Evolutionary conservation across 2,113 vertebrate genomes (phyloP).

Genomic region (Otus sunia): DNA sequence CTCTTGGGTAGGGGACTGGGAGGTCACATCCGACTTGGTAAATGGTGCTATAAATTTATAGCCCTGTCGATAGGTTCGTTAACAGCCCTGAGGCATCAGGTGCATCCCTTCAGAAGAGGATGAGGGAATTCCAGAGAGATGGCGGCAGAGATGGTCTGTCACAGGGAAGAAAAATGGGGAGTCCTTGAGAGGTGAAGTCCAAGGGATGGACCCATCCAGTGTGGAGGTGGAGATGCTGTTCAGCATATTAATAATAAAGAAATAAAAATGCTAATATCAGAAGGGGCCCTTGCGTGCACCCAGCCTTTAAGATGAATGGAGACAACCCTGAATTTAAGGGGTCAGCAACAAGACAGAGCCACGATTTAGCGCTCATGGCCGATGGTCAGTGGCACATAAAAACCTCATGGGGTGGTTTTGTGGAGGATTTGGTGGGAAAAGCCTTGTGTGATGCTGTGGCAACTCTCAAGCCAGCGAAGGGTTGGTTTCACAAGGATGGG

Average conservation of each 20-base stretch:
- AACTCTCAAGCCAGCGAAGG: background rate
- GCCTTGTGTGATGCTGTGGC: background rate
- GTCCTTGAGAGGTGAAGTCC: background rate
- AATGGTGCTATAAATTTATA: background rate
- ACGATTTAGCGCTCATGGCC: background rate
- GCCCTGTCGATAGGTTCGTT: accelerated
- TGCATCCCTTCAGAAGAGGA: background rate
- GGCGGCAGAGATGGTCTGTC: background rate
- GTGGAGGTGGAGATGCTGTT: background rate
- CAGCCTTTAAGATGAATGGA: accelerated
- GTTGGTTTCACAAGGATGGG: background rate
- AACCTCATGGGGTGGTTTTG: background rate
- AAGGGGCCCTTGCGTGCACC: accelerated
- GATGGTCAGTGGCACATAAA: accelerated
- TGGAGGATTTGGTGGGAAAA: background rate
- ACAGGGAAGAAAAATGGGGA: too few relatives aligned
- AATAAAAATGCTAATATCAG: background rate
- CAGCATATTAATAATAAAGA: background rate
- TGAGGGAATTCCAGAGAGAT: background rate
- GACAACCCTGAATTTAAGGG: background rate
- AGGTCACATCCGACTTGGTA: background rate
- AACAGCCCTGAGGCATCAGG: background rate
- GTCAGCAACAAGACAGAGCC: background rate
- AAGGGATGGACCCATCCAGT: too few relatives aligned
- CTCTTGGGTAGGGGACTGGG: background rate